phyloP scores from a whole-genome alignment of 2,113 vertebrate species.

The Neomonachus schauinslandi region DNA sequence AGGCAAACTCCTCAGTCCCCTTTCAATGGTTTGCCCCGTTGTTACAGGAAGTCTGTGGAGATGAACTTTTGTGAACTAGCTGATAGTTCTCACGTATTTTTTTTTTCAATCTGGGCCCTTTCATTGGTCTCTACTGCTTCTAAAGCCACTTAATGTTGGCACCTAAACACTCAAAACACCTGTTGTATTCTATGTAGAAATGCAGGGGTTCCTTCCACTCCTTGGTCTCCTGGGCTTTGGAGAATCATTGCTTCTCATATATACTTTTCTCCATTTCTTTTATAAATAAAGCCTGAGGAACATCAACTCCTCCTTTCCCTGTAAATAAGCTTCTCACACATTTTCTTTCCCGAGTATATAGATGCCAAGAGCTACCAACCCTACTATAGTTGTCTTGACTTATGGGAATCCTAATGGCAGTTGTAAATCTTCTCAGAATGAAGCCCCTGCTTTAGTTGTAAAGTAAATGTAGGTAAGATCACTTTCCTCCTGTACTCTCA shows the following conservation, averaged over 20 bases:
- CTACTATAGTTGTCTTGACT: neutral
- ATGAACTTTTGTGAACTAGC: neutral
- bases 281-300: neutral
- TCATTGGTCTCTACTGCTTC: neutral
- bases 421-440: neutral
- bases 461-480: neutral
- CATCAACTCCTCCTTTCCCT: neutral
- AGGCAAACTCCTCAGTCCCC: neutral
- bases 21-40: slow-evolving; percentile 27
- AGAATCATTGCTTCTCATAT: neutral
- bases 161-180: neutral
- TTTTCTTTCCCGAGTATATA: neutral
- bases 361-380: neutral
- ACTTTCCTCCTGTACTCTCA: neutral
- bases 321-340: neutral
- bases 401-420: neutral
- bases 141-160: neutral
- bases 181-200: neutral
- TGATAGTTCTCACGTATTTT: neutral
- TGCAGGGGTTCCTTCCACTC: neutral
- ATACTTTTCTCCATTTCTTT: neutral
- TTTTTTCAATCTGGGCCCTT: neutral
- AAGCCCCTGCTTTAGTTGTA: neutral
- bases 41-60: neutral
- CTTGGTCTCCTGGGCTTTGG: neutral